Conservation (phyloP, 2,797 vertebrate species). For the Acanthurus tractus region DNA sequence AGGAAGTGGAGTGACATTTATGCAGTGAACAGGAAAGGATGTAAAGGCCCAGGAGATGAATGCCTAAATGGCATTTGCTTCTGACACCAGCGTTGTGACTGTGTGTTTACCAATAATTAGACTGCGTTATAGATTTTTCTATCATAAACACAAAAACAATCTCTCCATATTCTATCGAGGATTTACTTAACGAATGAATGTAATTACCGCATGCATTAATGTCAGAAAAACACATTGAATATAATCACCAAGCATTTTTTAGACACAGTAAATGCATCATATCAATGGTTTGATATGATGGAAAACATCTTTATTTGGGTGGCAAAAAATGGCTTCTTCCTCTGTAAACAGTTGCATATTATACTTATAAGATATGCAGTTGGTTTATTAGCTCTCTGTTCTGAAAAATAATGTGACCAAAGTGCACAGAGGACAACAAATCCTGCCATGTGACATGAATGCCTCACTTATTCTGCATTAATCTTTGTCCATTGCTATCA, state of each 20-base stretch:
- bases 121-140: not conserved
- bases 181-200: no score
- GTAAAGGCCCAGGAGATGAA: not conserved
- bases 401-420: not conserved
- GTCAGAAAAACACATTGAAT: no score
- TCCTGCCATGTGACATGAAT: not conserved
- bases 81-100: not conserved
- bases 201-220: no score
- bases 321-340: not conserved
- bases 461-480: not conserved
- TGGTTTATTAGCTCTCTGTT: not conserved
- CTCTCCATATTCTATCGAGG: no score
- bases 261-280: not conserved
- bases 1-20: slow-evolving; percentile 19
- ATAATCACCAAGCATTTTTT: not conserved
- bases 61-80: not conserved
- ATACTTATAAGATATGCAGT: not conserved
- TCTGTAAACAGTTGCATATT: not conserved
- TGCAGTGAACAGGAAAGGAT: not conserved
- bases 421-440: not conserved
- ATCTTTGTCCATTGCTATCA: no score
- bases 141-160: not conserved
- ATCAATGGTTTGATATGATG: not conserved
- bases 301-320: not conserved
- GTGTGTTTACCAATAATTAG: not conserved